phyloP scores from a whole-genome alignment of 2,797 vertebrate species.

The Chrysocyon brachyurus region DNA sequence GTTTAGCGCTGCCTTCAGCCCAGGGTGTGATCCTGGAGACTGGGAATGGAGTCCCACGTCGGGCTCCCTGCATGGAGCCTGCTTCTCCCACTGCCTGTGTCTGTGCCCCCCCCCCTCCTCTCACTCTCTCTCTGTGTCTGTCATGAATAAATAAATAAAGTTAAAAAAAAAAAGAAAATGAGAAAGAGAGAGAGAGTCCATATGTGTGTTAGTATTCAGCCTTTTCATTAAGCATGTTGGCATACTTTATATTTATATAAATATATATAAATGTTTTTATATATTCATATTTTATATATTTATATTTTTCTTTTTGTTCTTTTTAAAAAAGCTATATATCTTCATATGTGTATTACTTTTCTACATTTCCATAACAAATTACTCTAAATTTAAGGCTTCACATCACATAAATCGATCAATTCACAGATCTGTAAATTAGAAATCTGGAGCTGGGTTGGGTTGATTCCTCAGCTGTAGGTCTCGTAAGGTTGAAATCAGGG shows the following conservation, averaged over 20 bases:
- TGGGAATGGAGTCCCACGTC: too few relatives aligned
- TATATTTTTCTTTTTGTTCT: background rate
- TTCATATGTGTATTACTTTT: background rate
- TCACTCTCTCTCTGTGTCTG: too few relatives aligned
- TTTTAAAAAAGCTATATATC: background rate
- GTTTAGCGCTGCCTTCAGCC: too few relatives aligned
- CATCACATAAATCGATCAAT: background rate
- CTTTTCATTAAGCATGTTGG: background rate
- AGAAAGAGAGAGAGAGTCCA: background rate
- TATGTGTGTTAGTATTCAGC: background rate
- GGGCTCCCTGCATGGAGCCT: too few relatives aligned
- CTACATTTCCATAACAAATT: background rate
- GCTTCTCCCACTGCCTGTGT: too few relatives aligned
- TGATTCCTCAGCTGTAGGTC: background rate
- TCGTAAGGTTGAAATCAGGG: background rate
- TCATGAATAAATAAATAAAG: too few relatives aligned
- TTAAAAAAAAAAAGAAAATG: too few relatives aligned
- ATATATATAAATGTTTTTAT: too few relatives aligned
- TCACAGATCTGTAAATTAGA: background rate
- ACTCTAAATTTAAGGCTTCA: background rate
- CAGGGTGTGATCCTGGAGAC: too few relatives aligned
- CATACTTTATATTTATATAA: background rate
- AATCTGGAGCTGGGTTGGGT: rapidly evolving
- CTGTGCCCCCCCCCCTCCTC: too few relatives aligned
- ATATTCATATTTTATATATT: background rate